Base-by-base conservation (phyloP, 64 coral and sea anemone genomes). In the Astreopora myriophthalma region DNA sequence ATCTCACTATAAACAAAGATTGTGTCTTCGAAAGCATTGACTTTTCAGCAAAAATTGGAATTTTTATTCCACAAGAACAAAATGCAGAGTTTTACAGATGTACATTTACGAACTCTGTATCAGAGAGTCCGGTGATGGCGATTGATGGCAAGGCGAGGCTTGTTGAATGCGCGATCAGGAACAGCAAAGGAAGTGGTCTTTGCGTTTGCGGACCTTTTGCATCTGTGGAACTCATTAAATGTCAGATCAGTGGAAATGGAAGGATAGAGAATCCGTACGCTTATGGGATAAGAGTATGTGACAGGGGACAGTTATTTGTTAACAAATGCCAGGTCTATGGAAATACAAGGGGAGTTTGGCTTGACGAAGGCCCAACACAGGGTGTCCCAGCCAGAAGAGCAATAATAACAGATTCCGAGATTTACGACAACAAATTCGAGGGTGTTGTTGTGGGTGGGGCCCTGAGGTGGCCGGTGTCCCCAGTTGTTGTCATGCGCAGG, bases 401-500 rank as follows among this genome's bases (percentile, higher is more conserved):
- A 2, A 0, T n/a, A 60, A 80, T 80, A 35, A 80, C 49, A 22
- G 76, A 30, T 34, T 80, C 48, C 12, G 48, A 80, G 49, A 80
- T 80, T 34, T 80, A 80, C 28, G 76, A 80, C 76, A 80, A 80
- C 20, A 80, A 80, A 58, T 80, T 58, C 30, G 76, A 80, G 28
- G 76, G 76, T 34, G 28, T 80, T 34, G 48, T 58, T 16, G 76
- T 80, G 20, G 76, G 48, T 10, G 76, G 48, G 4, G 48, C 57
- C 16, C 13, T 27, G 1, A 6, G 8, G 2, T 55, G 1, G 1
- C 4, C 49, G 0, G 14, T 52, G 2, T 22, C 12, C 8, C 48
- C 26, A 8, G 4, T 69, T 1, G 76, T 58, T 2, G 16, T 58
- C 0, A 80, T 80, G 26, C 76, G 46, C 16, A 2, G 42, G 19